Conservation (phyloP, 2,113 vertebrate species). For the Carassius auratus region DNA sequence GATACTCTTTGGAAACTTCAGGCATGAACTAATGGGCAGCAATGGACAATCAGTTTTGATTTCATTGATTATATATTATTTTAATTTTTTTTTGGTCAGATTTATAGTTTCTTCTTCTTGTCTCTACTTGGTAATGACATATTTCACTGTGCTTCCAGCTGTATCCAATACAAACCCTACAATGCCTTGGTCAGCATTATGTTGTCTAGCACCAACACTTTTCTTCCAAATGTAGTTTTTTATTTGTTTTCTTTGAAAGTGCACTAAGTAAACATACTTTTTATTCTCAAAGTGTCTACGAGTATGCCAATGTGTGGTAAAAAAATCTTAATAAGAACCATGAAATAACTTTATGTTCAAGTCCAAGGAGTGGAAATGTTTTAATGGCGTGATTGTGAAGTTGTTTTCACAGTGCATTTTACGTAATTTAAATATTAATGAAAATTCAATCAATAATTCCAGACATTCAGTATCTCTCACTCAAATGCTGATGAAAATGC, state of each 20-base stretch:
- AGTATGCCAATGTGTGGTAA: neutral
- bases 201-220: neutral
- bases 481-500: neutral
- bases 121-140: neutral
- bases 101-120: neutral
- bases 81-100: neutral
- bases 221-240: neutral
- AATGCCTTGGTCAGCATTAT: neutral
- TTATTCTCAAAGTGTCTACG: neutral
- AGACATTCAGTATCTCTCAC: neutral
- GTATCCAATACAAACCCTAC: neutral
- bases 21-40: no score
- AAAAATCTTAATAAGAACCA: neutral
- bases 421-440: neutral
- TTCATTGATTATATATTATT: neutral
- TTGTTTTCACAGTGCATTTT: neutral
- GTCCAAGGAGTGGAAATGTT: neutral
- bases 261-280: neutral
- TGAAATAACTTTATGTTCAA: neutral
- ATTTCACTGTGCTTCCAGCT: neutral
- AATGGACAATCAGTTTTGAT: neutral
- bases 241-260: neutral
- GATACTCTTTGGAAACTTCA: neutral
- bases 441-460: neutral
- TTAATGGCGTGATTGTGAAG: no score